Evolutionary conservation across 64 coral and sea anemone species (phyloP), one percentile per base, ranked within the genome.

Genomic region (Orbicella faveolata): DNA sequence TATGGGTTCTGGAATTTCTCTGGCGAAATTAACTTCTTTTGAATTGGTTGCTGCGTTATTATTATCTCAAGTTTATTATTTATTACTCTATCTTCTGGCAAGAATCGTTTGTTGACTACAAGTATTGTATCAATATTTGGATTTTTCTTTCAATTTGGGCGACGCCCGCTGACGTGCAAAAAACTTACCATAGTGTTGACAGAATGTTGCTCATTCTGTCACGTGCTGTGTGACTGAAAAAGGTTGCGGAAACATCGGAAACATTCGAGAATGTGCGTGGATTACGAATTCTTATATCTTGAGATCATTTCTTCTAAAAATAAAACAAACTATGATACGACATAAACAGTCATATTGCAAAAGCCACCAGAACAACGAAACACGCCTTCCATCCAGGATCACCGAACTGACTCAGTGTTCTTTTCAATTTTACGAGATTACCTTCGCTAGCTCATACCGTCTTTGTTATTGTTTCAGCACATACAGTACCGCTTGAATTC

Each of bases 251-350:
- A 9, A 77, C 0, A 8, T 44, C 75, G 75, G 36, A 76, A 76
- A 76, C 75, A 19, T 44, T 77, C 75, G 75, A 77, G 36, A 77
- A 77, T n/a, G 16, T 77, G 41, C 75, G 44, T 77, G 39, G 16
- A 34, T 34, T n/a, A 77, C 39, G 41, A 77, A 77, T 77, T 39
- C 21, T 77, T 77, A 23, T 0, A 20, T 20, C 4, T 48, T 77
- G 36, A 77, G 35, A 20, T 77, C 75, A 77, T 77, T 23, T 77
- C 75, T 41, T 34, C 41, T 77, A 19, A 77, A 77, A 77, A 77
- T 51, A 23, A 59, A 51, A 77, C 36, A 70, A 70, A 70, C 25
- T 9, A 23, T 21, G 1, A 26, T 23, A 70, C 21, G 20, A 11
- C 9, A 70, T 70, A 26, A 70, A 70, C 21, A 25, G 67, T 23